A percentile compares a stretch with the other conserved stretches of the same genome.
Conservation (phyloP, 2,113 vertebrate species). For the Phainopepla nitens region DNA sequence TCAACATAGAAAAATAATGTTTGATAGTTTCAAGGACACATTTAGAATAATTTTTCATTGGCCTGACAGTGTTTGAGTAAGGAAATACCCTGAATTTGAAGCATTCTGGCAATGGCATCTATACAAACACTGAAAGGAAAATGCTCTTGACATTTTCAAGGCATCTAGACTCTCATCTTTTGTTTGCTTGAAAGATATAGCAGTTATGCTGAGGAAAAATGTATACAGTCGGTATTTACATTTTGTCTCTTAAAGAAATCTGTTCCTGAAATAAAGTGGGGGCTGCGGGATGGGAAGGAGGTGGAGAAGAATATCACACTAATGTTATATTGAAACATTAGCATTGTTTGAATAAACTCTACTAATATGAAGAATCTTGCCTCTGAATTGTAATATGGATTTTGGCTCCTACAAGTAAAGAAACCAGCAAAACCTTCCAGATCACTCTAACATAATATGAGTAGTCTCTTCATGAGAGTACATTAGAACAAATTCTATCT, state of each 20-base stretch:
- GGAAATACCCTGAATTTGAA: background rate
- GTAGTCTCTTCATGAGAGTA: background rate
- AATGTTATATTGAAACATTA: background rate
- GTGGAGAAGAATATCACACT: background rate
- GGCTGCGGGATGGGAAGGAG: fast-evolving
- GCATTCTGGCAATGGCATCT: background rate
- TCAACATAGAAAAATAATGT: background rate
- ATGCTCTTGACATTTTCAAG: background rate
- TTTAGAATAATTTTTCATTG: background rate
- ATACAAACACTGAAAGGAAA: background rate
- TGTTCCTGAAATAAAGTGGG: background rate
- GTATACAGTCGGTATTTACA: background rate
- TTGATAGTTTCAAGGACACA: background rate
- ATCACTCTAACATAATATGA: background rate
- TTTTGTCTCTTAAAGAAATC: background rate
- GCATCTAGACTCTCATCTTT: background rate
- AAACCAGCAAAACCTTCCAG: background rate
- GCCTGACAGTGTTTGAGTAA: background rate
- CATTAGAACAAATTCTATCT: background rate
- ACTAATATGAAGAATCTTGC: background rate
- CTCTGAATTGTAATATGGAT: background rate
- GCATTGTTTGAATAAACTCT: background rate
- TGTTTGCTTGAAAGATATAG: background rate
- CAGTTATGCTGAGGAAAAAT: background rate
- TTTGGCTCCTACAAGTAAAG: background rate